phyloP scores from a whole-genome alignment of 53 echinoderm and acorn worm genomes.

The Glandiceps talaboti region DNA sequence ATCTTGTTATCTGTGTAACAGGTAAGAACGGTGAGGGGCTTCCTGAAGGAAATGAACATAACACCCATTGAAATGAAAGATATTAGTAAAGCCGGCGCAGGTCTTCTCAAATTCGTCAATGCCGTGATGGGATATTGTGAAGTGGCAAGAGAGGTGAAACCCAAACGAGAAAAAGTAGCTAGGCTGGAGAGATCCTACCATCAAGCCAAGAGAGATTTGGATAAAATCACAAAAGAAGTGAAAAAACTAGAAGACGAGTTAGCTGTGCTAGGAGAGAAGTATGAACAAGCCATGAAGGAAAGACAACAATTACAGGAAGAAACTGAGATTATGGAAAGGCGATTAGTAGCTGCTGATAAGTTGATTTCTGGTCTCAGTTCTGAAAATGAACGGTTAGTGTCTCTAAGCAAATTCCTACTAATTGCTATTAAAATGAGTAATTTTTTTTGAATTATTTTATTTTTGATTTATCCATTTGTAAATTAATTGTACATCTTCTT shows the following conservation, averaged over 20 bases:
- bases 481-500: too few species aligned
- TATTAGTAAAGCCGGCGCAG: constrained; percentile 75
- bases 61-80: constrained; percentile 74
- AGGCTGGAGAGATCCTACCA: constrained; percentile 92
- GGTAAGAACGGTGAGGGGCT: constrained; percentile 91
- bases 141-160: constrained; percentile 92
- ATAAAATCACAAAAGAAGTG: constrained; percentile 83
- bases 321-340: constrained; percentile 97
- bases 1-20: too few species aligned
- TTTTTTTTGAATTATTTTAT: too few species aligned
- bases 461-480: too few species aligned
- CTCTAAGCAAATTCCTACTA: too few species aligned
- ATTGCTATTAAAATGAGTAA: too few species aligned
- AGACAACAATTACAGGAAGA: constrained; percentile 90
- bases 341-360: constrained; percentile 90
- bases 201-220: constrained; percentile 94
- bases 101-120: constrained; percentile 84
- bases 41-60: constrained; percentile 84
- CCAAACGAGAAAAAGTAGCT: constrained; percentile 98
- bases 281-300: constrained; percentile 85
- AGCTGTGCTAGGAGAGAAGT: constrained; percentile 57
- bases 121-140: constrained; percentile 97
- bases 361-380: constrained; percentile 98
- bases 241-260: constrained; percentile 70
- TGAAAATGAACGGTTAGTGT: constrained; percentile 80